Percentiles rank a stretch among this genome's conserved stretches.
phyloP scores from a whole-genome alignment of 2,113 vertebrate species.

The Gorsachius goisagi region DNA sequence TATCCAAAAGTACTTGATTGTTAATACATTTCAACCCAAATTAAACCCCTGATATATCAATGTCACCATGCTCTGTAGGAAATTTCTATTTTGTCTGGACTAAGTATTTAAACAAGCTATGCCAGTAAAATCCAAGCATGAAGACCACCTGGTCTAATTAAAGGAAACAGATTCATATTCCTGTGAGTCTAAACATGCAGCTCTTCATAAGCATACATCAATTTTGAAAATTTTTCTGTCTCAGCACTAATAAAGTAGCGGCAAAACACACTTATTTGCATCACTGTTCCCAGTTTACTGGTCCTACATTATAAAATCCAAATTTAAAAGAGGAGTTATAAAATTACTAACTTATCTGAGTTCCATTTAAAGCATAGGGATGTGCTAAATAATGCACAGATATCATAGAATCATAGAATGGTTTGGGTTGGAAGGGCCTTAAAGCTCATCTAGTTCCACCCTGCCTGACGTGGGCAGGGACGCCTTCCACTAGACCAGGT shows the following conservation, averaged over 20 bases:
- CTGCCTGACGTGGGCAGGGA: no score
- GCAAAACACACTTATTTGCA: not conserved
- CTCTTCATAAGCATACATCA: not conserved
- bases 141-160: not conserved
- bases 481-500: no score
- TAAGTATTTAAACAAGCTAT: not conserved
- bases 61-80: not conserved
- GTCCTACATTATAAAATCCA: not conserved
- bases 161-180: not conserved
- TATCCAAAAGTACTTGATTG: not conserved
- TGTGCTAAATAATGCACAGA: not conserved
- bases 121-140: not conserved
- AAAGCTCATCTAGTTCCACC: no score
- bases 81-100: not conserved
- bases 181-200: not conserved
- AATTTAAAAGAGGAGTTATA: conserved; percentile 20
- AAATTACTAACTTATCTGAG: conserved; percentile 45
- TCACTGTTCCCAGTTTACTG: not conserved
- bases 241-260: not conserved
- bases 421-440: no score
- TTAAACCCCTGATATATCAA: not conserved
- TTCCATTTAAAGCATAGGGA: not conserved
- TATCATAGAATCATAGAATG: not conserved
- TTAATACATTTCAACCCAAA: not conserved
- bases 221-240: not conserved